Evolutionary conservation across 2,888 invertebrate species (phyloP).

Genomic region (Helobdella robusta): DNA sequence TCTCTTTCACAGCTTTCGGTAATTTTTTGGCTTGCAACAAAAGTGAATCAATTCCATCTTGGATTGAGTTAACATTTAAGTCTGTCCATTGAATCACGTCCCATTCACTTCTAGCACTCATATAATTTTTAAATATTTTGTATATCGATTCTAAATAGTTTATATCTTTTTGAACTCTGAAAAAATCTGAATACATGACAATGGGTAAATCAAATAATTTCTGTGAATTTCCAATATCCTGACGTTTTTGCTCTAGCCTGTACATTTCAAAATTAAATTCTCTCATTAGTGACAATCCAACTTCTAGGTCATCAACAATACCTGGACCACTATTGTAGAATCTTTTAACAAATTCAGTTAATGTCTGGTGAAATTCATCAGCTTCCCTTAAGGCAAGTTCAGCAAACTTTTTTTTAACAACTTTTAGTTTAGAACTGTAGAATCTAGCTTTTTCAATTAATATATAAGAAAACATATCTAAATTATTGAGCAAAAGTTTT

Average conservation of each 20-base stretch:
- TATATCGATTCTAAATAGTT: constrained; percentile 63
- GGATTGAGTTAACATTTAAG: constrained; percentile 69
- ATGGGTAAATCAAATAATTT: constrained; percentile 76
- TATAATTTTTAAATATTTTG: constrained; percentile 66
- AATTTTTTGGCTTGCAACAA: constrained; percentile 69
- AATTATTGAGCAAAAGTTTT: constrained; percentile 39
- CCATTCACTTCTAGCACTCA: constrained; percentile 67
- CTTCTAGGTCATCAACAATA: constrained; percentile 66
- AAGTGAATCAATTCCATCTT: constrained; percentile 76
- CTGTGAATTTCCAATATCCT: constrained; percentile 63
- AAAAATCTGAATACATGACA: constrained; percentile 68
- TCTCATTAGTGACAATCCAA: constrained; percentile 51
- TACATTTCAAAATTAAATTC: constrained; percentile 61
- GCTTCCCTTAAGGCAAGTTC: constrained; percentile 68
- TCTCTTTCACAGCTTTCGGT: constrained; percentile 56
- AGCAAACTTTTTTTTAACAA: constrained; percentile 77
- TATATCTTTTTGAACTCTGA: constrained; percentile 51
- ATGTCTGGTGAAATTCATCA: constrained; percentile 57
- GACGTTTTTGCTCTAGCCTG: constrained; percentile 59
- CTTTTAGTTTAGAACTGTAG: constrained; percentile 50
- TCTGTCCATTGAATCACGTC: constrained; percentile 77
- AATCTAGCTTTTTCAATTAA: constrained; percentile 49
- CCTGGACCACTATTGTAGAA: constrained; percentile 71
- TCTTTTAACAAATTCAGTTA: constrained; percentile 62
- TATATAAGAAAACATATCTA: constrained; percentile 46